phyloP scores from a whole-genome alignment of 2,888 invertebrate species.

The Ochropleura plecta region DNA sequence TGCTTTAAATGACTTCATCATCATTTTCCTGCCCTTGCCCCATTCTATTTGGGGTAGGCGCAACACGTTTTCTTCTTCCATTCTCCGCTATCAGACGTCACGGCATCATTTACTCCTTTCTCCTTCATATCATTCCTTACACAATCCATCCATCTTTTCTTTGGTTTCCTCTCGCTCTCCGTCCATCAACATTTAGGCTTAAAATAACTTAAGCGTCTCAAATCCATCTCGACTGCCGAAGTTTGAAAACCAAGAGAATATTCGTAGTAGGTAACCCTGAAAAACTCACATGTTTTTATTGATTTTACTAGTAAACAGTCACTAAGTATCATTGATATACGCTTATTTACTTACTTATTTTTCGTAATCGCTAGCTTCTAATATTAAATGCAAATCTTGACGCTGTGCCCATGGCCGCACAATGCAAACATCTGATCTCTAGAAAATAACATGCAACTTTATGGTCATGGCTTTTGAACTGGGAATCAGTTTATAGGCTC shows the following conservation, averaged over 20 bases:
- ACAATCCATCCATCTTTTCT: too few relatives aligned
- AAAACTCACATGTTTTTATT: not conserved
- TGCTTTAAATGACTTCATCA: too few relatives aligned
- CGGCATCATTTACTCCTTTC: too few relatives aligned
- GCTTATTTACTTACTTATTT: slow-evolving; percentile 10
- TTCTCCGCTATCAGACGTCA: too few relatives aligned
- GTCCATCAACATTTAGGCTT: too few relatives aligned
- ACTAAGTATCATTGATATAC: not conserved
- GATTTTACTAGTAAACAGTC: slow-evolving; percentile 2
- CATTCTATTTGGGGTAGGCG: too few relatives aligned
- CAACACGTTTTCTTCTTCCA: too few relatives aligned
- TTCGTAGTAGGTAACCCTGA: slow-evolving; percentile 5
- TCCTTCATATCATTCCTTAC: too few relatives aligned
- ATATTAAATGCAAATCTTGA: slow-evolving; percentile 19
- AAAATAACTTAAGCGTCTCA: too few relatives aligned
- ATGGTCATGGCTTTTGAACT: slow-evolving; percentile 37
- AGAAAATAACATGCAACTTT: slow-evolving; percentile 1
- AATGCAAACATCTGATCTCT: not conserved
- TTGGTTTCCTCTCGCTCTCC: too few relatives aligned
- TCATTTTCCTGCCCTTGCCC: too few relatives aligned
- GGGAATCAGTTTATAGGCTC: not conserved
- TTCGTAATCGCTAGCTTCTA: slow-evolving; percentile 34
- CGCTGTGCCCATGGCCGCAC: slow-evolving; percentile 37
- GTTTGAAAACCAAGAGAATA: not conserved
- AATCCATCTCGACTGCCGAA: too few relatives aligned